phyloP scores from a whole-genome alignment of 1,140 invertebrate species.

The Venustaconcha ellipsiformis region DNA sequence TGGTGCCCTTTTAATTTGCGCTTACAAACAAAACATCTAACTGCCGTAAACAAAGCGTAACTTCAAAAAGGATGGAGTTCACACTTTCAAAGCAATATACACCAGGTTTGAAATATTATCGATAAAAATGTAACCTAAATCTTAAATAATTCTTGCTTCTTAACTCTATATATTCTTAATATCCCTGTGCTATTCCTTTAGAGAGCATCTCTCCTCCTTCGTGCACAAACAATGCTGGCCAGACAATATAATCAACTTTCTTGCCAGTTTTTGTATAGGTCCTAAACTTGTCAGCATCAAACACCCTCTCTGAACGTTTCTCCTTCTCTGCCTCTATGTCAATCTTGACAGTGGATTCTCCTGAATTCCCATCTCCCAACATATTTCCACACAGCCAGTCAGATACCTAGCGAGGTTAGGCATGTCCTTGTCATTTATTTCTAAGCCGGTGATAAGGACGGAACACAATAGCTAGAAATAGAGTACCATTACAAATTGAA shows the following conservation, averaged over 20 bases:
- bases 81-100: too few species aligned
- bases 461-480: too few species aligned
- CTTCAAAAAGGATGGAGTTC: too few species aligned
- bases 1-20: too few species aligned
- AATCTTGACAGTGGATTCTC: conserved; percentile 28
- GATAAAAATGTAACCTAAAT: too few species aligned
- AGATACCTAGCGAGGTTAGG: conserved; percentile 7
- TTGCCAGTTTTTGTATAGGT: conserved; percentile 37
- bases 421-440: too few species aligned
- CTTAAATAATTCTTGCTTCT: too few species aligned
- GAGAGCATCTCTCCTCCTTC: conserved; percentile 25
- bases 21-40: too few species aligned
- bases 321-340: neutral
- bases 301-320: neutral
- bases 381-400: conserved; percentile 10
- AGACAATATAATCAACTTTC: conserved; percentile 27
- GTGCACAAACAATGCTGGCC: conserved; percentile 33
- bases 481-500: too few species aligned
- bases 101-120: too few species aligned
- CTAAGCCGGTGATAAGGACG: too few species aligned
- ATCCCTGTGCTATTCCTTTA: conserved; percentile 33
- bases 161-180: neutral
- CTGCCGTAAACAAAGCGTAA: too few species aligned
- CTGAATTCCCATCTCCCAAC: conserved; percentile 33
- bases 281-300: conserved; percentile 18